Percentiles rank a stretch among this genome's conserved stretches.
Conservation (phyloP, 2,888 invertebrate species). For the Muschampia plurimacula region DNA sequence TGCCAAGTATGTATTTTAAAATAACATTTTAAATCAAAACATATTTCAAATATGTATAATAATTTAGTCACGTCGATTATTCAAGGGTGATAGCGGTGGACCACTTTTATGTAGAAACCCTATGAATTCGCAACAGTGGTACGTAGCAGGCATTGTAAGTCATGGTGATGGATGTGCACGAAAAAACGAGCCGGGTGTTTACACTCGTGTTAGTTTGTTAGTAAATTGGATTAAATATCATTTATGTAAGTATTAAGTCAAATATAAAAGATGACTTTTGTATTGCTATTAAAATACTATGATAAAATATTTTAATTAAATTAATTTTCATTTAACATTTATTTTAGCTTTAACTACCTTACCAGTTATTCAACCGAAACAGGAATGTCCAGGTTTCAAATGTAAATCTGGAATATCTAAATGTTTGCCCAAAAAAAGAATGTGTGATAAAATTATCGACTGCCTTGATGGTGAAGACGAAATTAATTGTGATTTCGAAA, state of each 20-base stretch:
- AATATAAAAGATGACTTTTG: background rate
- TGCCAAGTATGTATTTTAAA: slow-evolving; percentile 85
- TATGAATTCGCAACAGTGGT: slow-evolving; percentile 89
- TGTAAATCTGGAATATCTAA: slow-evolving; percentile 88
- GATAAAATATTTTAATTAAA: background rate
- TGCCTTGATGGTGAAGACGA: slow-evolving; percentile 94
- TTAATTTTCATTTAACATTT: background rate
- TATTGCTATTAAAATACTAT: background rate
- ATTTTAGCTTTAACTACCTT: slow-evolving; percentile 74
- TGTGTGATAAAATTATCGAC: slow-evolving; percentile 91
- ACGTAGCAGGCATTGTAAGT: slow-evolving; percentile 93
- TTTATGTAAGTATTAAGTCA: slow-evolving; percentile 78
- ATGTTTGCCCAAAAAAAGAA: slow-evolving; percentile 88
- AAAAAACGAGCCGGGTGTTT: slow-evolving; percentile 92
- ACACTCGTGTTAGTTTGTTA: slow-evolving; percentile 91
- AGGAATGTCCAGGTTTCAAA: slow-evolving; percentile 90
- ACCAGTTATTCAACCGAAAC: slow-evolving; percentile 81
- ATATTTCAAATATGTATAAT: background rate
- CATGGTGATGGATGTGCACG: slow-evolving; percentile 95
- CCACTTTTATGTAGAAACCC: slow-evolving; percentile 93
- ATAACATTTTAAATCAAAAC: background rate
- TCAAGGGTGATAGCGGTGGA: slow-evolving; percentile 91
- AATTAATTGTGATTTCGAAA: slow-evolving; percentile 82
- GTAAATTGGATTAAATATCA: slow-evolving; percentile 90
- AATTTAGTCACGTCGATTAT: background rate